These are phyloP conservation scores for Melieria crassipennis DNA, from an alignment of 2,888 invertebrate genomes.

Conservation along the genomic window DNA sequence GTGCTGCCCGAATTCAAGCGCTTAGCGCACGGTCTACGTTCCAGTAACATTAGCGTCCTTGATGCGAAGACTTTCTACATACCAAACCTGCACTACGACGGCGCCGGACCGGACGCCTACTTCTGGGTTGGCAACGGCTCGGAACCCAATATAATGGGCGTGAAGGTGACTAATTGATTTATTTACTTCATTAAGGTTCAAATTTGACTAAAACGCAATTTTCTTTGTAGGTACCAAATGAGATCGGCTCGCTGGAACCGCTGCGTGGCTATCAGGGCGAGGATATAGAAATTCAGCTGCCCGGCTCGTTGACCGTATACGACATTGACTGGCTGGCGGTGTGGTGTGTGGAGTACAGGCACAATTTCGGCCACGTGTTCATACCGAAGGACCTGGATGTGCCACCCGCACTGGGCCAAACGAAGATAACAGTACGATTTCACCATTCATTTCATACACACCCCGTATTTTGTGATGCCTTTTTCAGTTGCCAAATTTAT, in stretches of 20 bases:
- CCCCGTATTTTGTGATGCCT: background rate
- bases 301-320: constrained; percentile 84
- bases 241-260: constrained; percentile 83
- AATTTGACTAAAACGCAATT: background rate
- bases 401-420: constrained; percentile 89
- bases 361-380: constrained; percentile 90
- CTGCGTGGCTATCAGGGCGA: constrained; percentile 89
- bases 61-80: constrained; percentile 93
- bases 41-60: constrained; percentile 89
- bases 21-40: constrained; percentile 86
- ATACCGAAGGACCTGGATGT: constrained; percentile 90
- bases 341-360: constrained; percentile 89
- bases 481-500: background rate
- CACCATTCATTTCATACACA: background rate
- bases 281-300: constrained; percentile 90
- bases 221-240: constrained; percentile 78
- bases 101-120: constrained; percentile 90
- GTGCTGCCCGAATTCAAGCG: constrained; percentile 88
- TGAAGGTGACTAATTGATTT: constrained; percentile 70
- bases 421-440: constrained; percentile 81
- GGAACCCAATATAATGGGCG: constrained; percentile 82
- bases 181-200: background rate
- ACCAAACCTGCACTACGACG: constrained; percentile 91
- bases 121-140: constrained; percentile 94
- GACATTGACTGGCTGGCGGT: constrained; percentile 92